phyloP scores from a whole-genome alignment of 2,797 vertebrate species.

The Jordanella pulchra region DNA sequence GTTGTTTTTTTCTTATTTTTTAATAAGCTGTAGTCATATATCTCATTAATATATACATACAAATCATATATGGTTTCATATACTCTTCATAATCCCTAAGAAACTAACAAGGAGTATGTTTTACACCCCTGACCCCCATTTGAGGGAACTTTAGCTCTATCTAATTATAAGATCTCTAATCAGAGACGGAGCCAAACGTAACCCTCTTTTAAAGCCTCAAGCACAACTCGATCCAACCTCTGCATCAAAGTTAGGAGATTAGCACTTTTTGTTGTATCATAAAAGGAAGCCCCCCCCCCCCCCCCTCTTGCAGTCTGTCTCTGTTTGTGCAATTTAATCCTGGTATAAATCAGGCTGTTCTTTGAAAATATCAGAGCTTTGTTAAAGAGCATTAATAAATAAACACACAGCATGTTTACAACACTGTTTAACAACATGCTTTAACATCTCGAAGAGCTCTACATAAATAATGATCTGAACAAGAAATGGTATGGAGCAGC shows the following conservation, averaged over 20 bases:
- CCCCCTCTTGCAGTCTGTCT: not conserved
- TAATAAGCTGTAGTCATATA: not conserved
- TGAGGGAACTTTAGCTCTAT: conserved; percentile 50
- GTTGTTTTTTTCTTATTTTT: not conserved
- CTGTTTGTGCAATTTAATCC: not conserved
- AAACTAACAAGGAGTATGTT: not conserved
- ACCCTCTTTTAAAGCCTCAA: conserved; percentile 33
- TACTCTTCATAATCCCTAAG: conserved; percentile 1
- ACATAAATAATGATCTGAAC: too few relatives aligned
- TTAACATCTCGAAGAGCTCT: too few relatives aligned
- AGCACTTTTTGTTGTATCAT: conserved; percentile 20
- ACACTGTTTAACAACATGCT: too few relatives aligned
- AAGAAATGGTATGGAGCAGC: too few relatives aligned
- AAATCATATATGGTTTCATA: too few relatives aligned
- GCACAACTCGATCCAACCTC: conserved; percentile 34
- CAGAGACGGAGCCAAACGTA: conserved; percentile 43
- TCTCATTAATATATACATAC: not conserved
- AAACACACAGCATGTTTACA: too few relatives aligned
- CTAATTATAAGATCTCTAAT: conserved; percentile 56
- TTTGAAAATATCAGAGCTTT: not conserved
- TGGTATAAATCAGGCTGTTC: not conserved
- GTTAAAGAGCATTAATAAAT: not conserved
- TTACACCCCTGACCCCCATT: conserved; percentile 44
- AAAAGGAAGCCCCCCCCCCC: conserved; percentile 2
- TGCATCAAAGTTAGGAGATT: conserved; percentile 55